These are phyloP conservation scores for Monoplex corrugatus DNA, from an alignment of 2,888 invertebrate genomes.

Conservation along the genomic window DNA sequence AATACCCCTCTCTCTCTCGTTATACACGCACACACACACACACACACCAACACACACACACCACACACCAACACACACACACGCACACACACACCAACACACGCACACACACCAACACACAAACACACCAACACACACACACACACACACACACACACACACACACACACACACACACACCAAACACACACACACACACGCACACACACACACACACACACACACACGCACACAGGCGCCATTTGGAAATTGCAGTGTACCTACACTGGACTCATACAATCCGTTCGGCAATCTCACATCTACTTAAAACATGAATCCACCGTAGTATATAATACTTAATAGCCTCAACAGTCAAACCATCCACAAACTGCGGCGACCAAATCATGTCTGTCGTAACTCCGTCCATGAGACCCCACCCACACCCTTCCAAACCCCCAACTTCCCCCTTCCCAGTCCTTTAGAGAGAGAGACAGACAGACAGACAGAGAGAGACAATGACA, in stretches of 20 bases:
- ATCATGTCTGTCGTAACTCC: too few relatives aligned
- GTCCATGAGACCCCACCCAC: too few relatives aligned
- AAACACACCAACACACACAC: background rate
- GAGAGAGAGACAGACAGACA: too few relatives aligned
- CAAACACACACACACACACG: background rate
- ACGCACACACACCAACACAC: constrained; percentile 3
- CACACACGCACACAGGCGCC: background rate
- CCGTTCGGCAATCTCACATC: too few relatives aligned
- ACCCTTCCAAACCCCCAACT: too few relatives aligned
- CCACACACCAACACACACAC: constrained; percentile 7
- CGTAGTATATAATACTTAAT: too few relatives aligned
- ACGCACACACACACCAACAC: background rate
- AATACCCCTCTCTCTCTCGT: background rate
- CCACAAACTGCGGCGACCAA: too few relatives aligned
- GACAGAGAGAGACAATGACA: too few relatives aligned
- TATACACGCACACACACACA: background rate
- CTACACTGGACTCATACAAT: too few relatives aligned
- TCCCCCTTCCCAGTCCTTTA: too few relatives aligned
- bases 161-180: background rate
- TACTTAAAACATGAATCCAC: too few relatives aligned
- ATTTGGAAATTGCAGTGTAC: background rate
- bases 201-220: background rate
- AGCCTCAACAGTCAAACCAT: too few relatives aligned
- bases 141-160: constrained; percentile 18
- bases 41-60: background rate